phyloP scores from a whole-genome alignment of 1,140 invertebrate genomes.

The Portunus trituberculatus region DNA sequence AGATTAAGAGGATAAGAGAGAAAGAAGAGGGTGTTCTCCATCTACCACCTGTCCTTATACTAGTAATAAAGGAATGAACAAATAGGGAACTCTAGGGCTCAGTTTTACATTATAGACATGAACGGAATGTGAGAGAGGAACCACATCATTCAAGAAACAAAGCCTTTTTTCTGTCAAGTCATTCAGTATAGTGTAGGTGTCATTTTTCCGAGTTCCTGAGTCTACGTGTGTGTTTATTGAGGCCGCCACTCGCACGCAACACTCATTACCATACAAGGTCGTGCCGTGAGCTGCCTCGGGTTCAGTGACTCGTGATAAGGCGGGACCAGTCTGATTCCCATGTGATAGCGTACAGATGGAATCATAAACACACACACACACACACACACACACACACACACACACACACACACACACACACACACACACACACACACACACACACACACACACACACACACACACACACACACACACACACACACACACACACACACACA shows the following conservation, averaged over 20 bases:
- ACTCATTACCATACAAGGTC: neutral
- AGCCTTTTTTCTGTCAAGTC: too few species aligned
- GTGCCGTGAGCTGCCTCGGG: neutral
- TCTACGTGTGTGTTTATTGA: neutral
- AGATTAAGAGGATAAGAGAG: too few species aligned
- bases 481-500: neutral
- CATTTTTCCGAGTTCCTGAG: too few species aligned
- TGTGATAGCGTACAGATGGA: neutral
- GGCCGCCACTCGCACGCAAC: neutral
- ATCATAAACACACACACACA: neutral
- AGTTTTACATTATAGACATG: too few species aligned
- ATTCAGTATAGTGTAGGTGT: too few species aligned
- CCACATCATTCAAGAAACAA: too few species aligned
- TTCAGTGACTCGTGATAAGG: neutral
- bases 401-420: neutral
- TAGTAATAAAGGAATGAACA: neutral
- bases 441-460: neutral
- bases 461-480: neutral
- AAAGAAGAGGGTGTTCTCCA: neutral
- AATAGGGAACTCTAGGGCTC: neutral
- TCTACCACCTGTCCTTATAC: neutral
- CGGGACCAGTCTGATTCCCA: neutral
- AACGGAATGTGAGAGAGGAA: too few species aligned
- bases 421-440: neutral
- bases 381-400: slow-evolving; percentile 28